Percentiles rank a stretch among this genome's conserved stretches.
These are phyloP conservation scores for Xyliphius kryptos DNA, from an alignment of 2,113 vertebrate genomes.

Conservation along the genomic window DNA sequence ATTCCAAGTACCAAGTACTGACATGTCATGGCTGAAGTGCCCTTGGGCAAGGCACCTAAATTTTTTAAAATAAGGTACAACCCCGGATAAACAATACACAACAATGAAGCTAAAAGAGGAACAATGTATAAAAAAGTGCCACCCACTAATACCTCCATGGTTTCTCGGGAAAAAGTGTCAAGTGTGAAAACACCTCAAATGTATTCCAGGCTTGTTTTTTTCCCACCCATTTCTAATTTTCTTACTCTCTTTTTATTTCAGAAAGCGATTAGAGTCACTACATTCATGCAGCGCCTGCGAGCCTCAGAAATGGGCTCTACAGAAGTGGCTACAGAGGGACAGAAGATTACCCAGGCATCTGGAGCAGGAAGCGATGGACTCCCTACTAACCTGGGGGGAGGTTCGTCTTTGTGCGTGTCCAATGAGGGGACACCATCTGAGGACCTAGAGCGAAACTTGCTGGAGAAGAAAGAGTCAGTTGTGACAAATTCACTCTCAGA, in stretches of 20 bases:
- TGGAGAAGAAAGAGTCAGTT: conserved; percentile 24
- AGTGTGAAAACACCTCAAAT: no score
- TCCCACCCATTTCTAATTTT: background rate
- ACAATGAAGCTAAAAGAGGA: no score
- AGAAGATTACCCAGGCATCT: conserved; percentile 46
- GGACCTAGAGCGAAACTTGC: conserved; percentile 40
- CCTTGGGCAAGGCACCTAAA: no score
- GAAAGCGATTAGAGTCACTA: conserved; percentile 80
- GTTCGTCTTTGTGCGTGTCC: conserved; percentile 58
- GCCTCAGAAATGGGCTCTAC: conserved; percentile 55
- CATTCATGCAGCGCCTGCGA: conserved; percentile 77
- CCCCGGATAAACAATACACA: no score
- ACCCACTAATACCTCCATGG: no score
- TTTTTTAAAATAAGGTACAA: no score
- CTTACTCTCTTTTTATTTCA: conserved; percentile 49
- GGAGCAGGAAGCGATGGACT: conserved; percentile 47
- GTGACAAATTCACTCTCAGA: conserved; percentile 50
- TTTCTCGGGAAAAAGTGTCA: no score
- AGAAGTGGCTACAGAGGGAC: conserved; percentile 51
- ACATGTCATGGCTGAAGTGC: no score
- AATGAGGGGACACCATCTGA: conserved; percentile 54
- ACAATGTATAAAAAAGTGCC: no score
- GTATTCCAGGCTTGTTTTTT: no score
- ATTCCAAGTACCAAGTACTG: no score
- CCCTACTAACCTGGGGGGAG: conserved; percentile 45